Evolutionary conservation across 2,888 invertebrate species (phyloP), one percentile per base, ranked within the genome.

Genomic region (Parthenolecanium corni): DNA sequence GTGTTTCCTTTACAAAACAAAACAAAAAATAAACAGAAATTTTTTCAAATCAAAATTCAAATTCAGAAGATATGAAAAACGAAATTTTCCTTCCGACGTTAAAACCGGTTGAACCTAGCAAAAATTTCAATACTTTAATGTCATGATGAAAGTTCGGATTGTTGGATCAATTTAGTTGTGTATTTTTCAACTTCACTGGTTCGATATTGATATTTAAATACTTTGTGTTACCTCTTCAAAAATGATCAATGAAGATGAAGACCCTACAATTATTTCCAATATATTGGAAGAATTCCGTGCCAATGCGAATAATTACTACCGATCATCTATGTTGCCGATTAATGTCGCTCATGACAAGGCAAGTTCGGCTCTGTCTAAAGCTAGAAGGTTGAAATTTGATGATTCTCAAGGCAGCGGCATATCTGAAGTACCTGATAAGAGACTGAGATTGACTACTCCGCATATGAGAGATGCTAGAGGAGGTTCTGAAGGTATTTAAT

Each of bases 271-370:
- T 64, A 68, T 73, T 2, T 71, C 72, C 1, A 71, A 73, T 69
- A 73, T 73, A 71, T 70, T 74, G 16, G 71, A 73, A 47, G 73
- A 73, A 61, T 65, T 74, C 23, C 70, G 70, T 62, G 72, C 73
- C 9, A 57, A 25, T n/a, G 47, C 57, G 16, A 47, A 44, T n/a
- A 57, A 57, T 47, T 57, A 36, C n/a, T 47, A 36, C 25, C 57
- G 18, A 21, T 25, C 57, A 12, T 20, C 31, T 3, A 57, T 57
- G 57, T 47, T 57, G 16, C 36, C 57, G 18, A 25, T 36, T 2
- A 36, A 36, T 47, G 36, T 47, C 18, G 40, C 24, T 6, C 46
- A 44, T 44, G 25, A 20, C 14, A 24, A 36, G 20, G 1, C 46
- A 12, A 11, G 2, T 25, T 24, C 18, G 24, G 20, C 54, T 12